A percentile compares a stretch with the other conserved stretches of the same genome.
phyloP scores from a whole-genome alignment of 2,797 vertebrate species.

The Argentina silus region DNA sequence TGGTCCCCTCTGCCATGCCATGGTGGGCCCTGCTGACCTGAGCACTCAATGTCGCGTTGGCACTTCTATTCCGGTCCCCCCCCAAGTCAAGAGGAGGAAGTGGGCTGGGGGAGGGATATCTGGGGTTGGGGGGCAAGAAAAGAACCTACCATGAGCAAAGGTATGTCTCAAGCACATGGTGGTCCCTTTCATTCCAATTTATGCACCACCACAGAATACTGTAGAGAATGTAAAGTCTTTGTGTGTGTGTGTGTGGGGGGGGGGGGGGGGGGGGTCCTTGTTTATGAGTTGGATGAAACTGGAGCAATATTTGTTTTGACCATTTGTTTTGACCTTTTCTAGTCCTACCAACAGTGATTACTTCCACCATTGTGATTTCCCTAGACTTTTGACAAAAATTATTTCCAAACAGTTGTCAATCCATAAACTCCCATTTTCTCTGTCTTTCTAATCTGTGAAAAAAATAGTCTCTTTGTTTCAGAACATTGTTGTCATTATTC shows the following conservation, averaged over 20 bases:
- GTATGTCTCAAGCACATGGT: constrained; percentile 71
- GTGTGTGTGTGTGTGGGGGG: too few species aligned
- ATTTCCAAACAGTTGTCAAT: constrained; percentile 11
- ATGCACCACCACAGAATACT: constrained; percentile 47
- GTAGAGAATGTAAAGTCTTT: constrained; percentile 23
- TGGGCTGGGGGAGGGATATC: constrained; percentile 45
- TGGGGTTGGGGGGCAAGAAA: constrained; percentile 47
- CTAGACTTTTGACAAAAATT: constrained; percentile 18
- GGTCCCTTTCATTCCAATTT: constrained; percentile 64
- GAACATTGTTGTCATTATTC: constrained; percentile 61
- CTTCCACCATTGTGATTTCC: constrained; percentile 26
- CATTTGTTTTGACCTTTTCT: too few species aligned
- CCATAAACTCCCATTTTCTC: background rate
- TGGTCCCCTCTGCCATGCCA: constrained; percentile 66
- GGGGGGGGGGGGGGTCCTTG: too few species aligned
- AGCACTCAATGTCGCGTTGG: constrained; percentile 67
- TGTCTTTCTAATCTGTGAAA: background rate
- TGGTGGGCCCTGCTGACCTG: constrained; percentile 63
- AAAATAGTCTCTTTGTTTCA: constrained; percentile 32
- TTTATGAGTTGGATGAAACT: too few species aligned
- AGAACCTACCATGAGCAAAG: constrained; percentile 62
- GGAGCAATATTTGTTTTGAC: too few species aligned
- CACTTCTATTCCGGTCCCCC: constrained; percentile 73
- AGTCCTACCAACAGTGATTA: constrained; percentile 10
- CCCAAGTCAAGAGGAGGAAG: constrained; percentile 53